A percentile compares a stretch with the other conserved stretches of the same genome.
Evolutionary conservation across 2,797 vertebrate genomes (phyloP).

Genomic region (Trachurus trachurus): DNA sequence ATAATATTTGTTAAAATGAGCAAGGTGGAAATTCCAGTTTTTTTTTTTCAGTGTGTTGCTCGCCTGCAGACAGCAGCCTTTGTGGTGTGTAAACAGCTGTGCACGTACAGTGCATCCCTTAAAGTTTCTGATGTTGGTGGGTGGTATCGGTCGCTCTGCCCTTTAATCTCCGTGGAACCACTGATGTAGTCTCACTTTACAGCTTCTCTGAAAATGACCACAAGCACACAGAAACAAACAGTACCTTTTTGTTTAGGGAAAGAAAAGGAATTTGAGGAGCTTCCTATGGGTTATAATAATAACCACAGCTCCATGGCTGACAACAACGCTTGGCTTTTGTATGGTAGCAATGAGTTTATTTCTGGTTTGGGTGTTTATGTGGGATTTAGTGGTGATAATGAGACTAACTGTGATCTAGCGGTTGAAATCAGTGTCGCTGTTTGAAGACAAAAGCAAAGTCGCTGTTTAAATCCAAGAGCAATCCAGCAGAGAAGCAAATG

Average conservation of each 20-base stretch:
- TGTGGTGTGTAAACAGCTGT: conserved; percentile 60
- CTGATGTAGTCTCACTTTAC: conserved; percentile 24
- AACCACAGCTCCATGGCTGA: not conserved
- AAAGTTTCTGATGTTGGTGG: conserved; percentile 39
- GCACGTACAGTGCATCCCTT: conserved; percentile 20
- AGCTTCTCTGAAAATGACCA: conserved; percentile 44
- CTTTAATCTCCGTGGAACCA: conserved; percentile 50
- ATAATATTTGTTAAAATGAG: conserved; percentile 34
- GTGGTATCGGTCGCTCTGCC: conserved; percentile 29
- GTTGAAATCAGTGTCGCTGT: conserved; percentile 15
- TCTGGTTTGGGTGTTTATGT: not conserved
- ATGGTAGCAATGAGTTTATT: not conserved
- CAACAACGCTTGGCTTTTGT: not conserved
- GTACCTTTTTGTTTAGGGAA: conserved; percentile 14
- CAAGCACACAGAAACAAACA: conserved; percentile 14
- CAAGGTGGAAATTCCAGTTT: conserved; percentile 51
- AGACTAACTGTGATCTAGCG: conserved; percentile 1
- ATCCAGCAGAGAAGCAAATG: conserved; percentile 51
- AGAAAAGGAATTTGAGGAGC: not conserved
- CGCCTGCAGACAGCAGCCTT: conserved; percentile 15
- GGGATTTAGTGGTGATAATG: not conserved
- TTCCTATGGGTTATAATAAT: not conserved
- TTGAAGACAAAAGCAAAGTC: conserved; percentile 32
- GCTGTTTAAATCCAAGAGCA: conserved; percentile 28
- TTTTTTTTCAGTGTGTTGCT: conserved; percentile 16